These are phyloP conservation scores for Neodiprion lecontei DNA, from an alignment of 1,140 invertebrate genomes.

Conservation along the genomic window DNA sequence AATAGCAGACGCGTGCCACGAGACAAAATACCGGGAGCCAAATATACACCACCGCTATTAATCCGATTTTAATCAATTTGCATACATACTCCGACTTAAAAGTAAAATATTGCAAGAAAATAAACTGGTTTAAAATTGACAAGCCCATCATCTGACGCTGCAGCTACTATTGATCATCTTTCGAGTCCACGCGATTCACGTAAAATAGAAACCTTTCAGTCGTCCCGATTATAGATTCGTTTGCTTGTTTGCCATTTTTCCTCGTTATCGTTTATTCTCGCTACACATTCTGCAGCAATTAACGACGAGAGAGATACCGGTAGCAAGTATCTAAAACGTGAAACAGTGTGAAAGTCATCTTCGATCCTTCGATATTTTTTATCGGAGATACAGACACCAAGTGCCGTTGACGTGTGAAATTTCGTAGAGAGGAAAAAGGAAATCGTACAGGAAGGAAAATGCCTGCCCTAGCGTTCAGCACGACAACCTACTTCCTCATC, in stretches of 20 bases:
- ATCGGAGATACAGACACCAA: neutral
- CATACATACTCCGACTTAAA: no score
- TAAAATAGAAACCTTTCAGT: no score
- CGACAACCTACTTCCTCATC: slow-evolving; percentile 45
- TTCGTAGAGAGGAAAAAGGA: slow-evolving; percentile 9
- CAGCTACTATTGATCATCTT: neutral
- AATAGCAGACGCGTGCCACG: neutral
- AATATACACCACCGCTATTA: neutral
- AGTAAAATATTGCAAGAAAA: no score
- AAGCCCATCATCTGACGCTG: neutral
- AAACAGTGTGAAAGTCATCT: no score
- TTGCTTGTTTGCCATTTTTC: no score
- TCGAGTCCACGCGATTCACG: no score
- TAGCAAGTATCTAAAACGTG: no score
- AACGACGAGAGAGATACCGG: neutral
- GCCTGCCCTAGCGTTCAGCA: slow-evolving; percentile 36
- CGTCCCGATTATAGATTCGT: no score
- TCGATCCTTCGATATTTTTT: neutral
- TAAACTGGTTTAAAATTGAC: no score
- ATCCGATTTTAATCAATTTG: no score
- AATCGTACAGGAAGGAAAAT: slow-evolving; percentile 16
- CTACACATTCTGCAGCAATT: no score
- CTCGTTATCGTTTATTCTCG: no score
- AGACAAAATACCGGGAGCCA: neutral
- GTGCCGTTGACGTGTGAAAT: neutral